Conservation (phyloP, 2,888 invertebrate species). For the Tetranychus truncatus region DNA sequence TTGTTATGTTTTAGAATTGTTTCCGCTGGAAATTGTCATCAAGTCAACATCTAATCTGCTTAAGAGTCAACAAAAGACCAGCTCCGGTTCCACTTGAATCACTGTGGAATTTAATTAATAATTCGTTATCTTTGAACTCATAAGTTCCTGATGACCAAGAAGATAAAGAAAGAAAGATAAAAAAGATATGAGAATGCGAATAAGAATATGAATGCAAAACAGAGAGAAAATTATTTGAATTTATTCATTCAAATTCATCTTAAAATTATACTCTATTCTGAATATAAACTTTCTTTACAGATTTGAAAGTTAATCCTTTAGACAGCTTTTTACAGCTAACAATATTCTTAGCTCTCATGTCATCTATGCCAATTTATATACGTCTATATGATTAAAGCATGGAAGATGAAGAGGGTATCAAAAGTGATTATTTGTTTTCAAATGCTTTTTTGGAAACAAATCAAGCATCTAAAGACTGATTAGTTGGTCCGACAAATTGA, state of each 20-base stretch:
- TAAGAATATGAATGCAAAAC: no score
- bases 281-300: not conserved
- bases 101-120: constrained; percentile 26
- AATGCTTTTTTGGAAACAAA: no score
- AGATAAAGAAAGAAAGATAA: not conserved
- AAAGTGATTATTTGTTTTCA: no score
- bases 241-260: no score
- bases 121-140: constrained; percentile 25
- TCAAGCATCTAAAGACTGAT: no score
- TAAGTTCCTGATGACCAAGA: constrained; percentile 23
- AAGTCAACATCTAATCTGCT: not conserved
- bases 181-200: not conserved
- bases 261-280: no score
- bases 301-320: not conserved
- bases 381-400: no score
- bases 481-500: no score
- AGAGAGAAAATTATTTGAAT: no score
- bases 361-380: no score
- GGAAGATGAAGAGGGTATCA: no score
- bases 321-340: not conserved
- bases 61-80: not conserved
- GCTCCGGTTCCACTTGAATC: constrained; percentile 18
- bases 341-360: not conserved
- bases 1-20: not conserved
- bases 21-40: not conserved